These are phyloP conservation scores for Lampropteryx suffumata DNA, from an alignment of 2,888 invertebrate species.

Conservation along the genomic window DNA sequence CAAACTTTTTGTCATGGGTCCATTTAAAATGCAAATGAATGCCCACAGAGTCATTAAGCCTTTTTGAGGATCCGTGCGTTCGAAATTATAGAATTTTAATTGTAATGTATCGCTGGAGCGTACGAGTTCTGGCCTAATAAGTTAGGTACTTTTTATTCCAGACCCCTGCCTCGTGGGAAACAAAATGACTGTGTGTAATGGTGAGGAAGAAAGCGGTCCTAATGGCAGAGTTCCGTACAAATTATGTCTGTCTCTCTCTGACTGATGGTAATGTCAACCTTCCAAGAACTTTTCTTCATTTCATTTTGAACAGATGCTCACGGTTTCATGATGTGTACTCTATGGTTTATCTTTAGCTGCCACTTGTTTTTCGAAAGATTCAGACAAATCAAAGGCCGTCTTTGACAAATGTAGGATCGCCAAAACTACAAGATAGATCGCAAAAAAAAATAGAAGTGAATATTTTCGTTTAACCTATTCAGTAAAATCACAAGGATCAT, in stretches of 20 bases:
- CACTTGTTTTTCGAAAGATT: no score
- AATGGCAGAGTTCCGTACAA: slow-evolving; percentile 18
- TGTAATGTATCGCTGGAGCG: slow-evolving; percentile 12
- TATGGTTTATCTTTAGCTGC: no score
- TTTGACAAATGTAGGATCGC: no score
- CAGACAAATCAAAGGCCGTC: no score
- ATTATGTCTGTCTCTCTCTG: slow-evolving; percentile 4
- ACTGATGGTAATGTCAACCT: not conserved
- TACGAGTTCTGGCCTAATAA: slow-evolving; percentile 10
- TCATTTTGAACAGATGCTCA: no score
- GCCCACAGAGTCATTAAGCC: slow-evolving; percentile 15
- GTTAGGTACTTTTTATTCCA: slow-evolving; percentile 20
- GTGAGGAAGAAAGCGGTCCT: slow-evolving; percentile 6
- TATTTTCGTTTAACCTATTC: no score
- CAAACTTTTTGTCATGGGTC: slow-evolving; percentile 6
- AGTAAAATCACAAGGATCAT: no score
- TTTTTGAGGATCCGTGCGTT: slow-evolving; percentile 8
- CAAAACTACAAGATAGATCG: no score
- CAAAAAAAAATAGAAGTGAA: no score
- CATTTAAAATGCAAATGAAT: slow-evolving; percentile 18
- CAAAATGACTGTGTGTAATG: slow-evolving; percentile 16
- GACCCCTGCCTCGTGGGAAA: slow-evolving; percentile 18
- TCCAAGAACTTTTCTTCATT: not conserved
- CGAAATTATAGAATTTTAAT: slow-evolving; percentile 28
- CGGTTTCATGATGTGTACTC: no score